phyloP scores from a whole-genome alignment of 2,888 invertebrate genomes.

The Aspidapion aeneum region DNA sequence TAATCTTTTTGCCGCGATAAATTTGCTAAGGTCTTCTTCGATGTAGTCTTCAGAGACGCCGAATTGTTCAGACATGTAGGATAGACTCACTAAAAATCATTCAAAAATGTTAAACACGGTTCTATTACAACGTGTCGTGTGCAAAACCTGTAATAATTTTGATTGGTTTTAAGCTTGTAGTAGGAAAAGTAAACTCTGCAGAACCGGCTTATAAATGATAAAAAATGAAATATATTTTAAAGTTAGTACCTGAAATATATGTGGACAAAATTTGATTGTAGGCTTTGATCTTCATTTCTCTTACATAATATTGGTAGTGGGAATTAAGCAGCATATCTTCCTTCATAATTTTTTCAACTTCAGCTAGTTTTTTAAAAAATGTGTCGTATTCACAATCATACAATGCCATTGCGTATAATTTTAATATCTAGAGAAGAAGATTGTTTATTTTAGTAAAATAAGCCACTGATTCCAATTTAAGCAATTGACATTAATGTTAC shows the following conservation, averaged over 20 bases:
- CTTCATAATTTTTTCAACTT: conserved; percentile 50
- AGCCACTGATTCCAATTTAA: too few species aligned
- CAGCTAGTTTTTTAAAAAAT: conserved; percentile 55
- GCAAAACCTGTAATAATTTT: too few species aligned
- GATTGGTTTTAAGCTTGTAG: background rate
- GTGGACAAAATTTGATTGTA: conserved; percentile 69
- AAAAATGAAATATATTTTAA: too few species aligned
- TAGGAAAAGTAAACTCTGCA: background rate
- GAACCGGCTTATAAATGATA: background rate
- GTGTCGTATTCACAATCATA: conserved; percentile 67
- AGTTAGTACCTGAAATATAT: conserved; percentile 53
- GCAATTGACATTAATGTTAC: too few species aligned
- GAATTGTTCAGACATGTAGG: conserved; percentile 66
- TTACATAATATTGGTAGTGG: conserved; percentile 65
- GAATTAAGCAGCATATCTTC: conserved; percentile 60
- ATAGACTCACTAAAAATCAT: conserved; percentile 50
- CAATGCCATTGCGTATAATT: conserved; percentile 58
- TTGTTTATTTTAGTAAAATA: too few species aligned
- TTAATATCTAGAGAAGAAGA: conserved; percentile 52
- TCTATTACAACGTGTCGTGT: too few species aligned
- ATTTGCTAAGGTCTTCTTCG: conserved; percentile 54
- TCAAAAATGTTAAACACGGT: too few species aligned
- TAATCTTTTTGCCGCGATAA: conserved; percentile 63
- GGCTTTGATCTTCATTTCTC: conserved; percentile 68
- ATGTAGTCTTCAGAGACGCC: conserved; percentile 65